Evolutionary conservation across 2,888 invertebrate genomes (phyloP).

Genomic region (Drosophila phalerata): DNA sequence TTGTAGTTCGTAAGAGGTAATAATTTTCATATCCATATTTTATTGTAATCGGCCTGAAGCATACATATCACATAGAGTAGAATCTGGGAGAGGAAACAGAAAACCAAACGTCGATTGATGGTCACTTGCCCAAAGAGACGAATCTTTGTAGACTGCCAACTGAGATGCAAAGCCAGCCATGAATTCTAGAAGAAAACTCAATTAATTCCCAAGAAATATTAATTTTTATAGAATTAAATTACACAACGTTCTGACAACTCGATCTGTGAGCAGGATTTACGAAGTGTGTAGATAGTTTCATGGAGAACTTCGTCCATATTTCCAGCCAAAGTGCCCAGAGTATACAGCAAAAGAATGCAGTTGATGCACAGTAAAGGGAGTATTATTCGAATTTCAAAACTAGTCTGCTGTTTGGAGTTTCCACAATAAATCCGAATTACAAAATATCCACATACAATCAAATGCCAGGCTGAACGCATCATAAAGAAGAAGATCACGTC

Average conservation of each 20-base stretch:
- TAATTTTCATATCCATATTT: neutral
- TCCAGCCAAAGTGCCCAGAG: neutral
- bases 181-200: neutral
- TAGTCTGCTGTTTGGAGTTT: neutral
- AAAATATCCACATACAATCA: neutral
- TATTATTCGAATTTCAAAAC: neutral
- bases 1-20: no score
- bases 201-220: no score
- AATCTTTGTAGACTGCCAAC: neutral
- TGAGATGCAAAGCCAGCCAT: slow-evolving; percentile 2
- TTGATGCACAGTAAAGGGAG: neutral
- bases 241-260: slow-evolving; percentile 2
- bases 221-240: neutral
- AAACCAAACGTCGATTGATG: neutral
- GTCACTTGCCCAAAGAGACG: neutral
- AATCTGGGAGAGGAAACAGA: neutral
- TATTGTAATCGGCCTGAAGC: slow-evolving; percentile 4
- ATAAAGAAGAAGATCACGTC: neutral
- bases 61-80: slow-evolving; percentile 2
- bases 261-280: neutral
- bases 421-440: neutral
- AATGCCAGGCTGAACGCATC: neutral
- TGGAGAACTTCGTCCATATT: neutral
- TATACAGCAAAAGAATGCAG: neutral
- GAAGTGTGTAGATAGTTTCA: neutral